Evolutionary conservation across 2,888 invertebrate species (phyloP), one percentile per base, ranked within the genome.

Genomic region (Pediacus dermestoides): DNA sequence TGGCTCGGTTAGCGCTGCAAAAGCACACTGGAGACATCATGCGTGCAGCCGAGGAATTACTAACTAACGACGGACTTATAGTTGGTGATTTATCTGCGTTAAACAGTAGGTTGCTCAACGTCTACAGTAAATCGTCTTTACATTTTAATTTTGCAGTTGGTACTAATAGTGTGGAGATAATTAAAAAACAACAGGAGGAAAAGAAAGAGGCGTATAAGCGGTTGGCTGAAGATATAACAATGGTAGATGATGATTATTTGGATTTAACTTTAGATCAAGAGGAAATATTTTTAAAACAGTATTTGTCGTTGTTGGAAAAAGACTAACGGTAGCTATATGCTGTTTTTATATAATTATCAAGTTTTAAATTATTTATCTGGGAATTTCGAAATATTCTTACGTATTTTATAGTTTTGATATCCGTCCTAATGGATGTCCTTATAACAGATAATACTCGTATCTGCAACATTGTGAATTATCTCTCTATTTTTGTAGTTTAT

Each of bases 191-290:
- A 22, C 36, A 60, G 9, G 55, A 70, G 54, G 55, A 73, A 43
- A 74, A 77, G 21, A 68, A 74, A 40, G 65, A 72, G 46, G 85
- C 85, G 0, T 76, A 77, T 39, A 64, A 73, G 7, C 72, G 85
- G 1, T 72, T 86, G 15, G 68, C 75, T 1, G 72, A 77, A 2
- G 80, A 81, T 46, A 70, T 76, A 23, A 65, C 71, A 2, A 65
- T 68, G 26, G 68, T 72, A 0, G 85, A 85, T 22, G 83, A 85
- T 51, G 87, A 85, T 48, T 82, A 88, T 59, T 71, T 88, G 37
- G 85, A 88, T 68, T 68, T 85, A 10, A 75, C 80, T 0, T 71
- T 88, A 10, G 66, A 73, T 1, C 81, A 84, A 44, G 88, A 89
- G 61, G 80, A 81, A 53, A 69, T 75, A 18, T 80, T 83, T 56